Base-by-base conservation (phyloP, 2,113 vertebrate species). In the Tachysurus fulvidraco region DNA sequence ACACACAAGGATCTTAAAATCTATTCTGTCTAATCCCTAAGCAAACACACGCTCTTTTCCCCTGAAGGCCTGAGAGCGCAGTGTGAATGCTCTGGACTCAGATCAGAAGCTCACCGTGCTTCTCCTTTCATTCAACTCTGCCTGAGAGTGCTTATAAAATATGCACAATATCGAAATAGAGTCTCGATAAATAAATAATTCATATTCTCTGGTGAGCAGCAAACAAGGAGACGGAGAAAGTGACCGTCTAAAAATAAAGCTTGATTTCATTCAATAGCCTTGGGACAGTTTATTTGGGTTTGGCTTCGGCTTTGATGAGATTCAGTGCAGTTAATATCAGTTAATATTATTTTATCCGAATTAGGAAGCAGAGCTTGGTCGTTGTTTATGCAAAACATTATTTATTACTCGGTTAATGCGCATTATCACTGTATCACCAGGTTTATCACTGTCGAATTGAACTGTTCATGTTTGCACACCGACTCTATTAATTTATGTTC, bases 141-240 rank as follows among this genome's bases (percentile, higher is more conserved):
- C 50, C 71, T 67, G 44, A 85, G 88, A 87, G 86, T 54, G 52
- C 84, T 91, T 79, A 92, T 88, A 83, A 92, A 91, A 90, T 92
- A 92, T 93, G 89, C 85, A 92, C 82, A 46, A 87, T 78, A 81
- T 87, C 83, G 83, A 83, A 92, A 91, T 88, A 92, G 71, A 82
- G 89, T 88, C 84, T 90, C 86, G 30, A 85, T 88, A 86, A 86
- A 91, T 89, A 85, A 92, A 89, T 90, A 82, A 91, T 90, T 88
- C 55, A 91, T 79, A 54, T 85, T 67, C 83, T 84, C 17, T 60
- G 13, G 54, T 74, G 54, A 44, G 30, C 67, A 81, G 30, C 87
- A 85, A 80, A 87, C 52, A 62, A 54, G 73, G 62, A 71, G 50
- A 86, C 17, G 4, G 46, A 44, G 57, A 90, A 71, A 88, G 44